Evolutionary conservation across 2,113 vertebrate species (phyloP), one percentile per base, ranked within the genome.

Genomic region (Grammomys surdaster): DNA sequence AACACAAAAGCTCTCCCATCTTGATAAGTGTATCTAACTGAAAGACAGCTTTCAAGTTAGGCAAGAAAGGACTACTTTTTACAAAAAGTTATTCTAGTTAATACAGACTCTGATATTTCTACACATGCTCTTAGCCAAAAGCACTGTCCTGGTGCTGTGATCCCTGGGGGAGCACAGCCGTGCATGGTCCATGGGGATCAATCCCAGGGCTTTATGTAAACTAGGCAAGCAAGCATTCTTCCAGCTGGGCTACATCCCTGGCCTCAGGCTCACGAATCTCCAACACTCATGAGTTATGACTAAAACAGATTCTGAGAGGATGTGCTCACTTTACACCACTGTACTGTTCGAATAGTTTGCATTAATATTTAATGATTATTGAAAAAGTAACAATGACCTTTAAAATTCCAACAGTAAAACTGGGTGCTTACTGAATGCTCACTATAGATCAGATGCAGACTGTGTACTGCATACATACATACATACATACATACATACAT

Each of bases 51-150:
- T 96, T 96, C 56, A 75, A 80, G 40, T 75, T 58, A 91, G 43
- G 36, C 20, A 70, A 70, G 54, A 36, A 76, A 70, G 77, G 28
- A 46, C 9, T 56, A 28, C 10, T n/a, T 92, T 92, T 82, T 43
- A 92, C 10, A 81, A 73, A 85, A 82, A 94, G 56, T 8, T 12
- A n/a, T 78, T 94, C 93, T 69, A 93, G 93, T 11, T 46, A 40
- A 54, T 46, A 69, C 1, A 88, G 12, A 36, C 85, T 89, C 76
- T 31, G 16, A 12, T 78, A 63, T 91, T 43, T 51, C 51, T 73
- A 89, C 86, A 82, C 16, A 26, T 70, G 31, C 54, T 70, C 28
- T 86, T 48, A 46, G 40, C 51, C 56, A 60, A 60, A 60, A 81
- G 10, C 16, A 17, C 40, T 17, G 46, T 48, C 51, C 51, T 2